Conservation (phyloP, 2,888 invertebrate species). For the Stenodema calcarata region DNA sequence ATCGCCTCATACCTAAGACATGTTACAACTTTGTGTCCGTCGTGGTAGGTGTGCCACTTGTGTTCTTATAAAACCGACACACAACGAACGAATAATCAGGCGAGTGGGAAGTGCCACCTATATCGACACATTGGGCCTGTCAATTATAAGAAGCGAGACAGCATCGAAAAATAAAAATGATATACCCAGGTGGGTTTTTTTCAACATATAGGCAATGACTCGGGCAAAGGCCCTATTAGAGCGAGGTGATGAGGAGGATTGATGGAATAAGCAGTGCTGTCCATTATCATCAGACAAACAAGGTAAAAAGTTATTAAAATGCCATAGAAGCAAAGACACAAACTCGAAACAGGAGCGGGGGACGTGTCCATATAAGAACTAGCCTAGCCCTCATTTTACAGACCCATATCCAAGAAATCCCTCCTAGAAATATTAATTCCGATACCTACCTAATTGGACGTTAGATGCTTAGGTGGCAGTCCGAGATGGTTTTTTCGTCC, state of each 20-base stretch:
- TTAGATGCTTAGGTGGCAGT: neutral
- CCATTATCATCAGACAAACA: neutral
- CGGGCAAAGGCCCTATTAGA: neutral
- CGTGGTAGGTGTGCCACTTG: no score
- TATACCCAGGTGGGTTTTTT: neutral
- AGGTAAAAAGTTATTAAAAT: constrained; percentile 31
- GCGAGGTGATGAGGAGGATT: neutral
- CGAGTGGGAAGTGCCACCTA: neutral
- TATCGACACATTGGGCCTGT: neutral
- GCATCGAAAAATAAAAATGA: neutral
- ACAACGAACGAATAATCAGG: neutral
- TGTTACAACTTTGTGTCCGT: no score
- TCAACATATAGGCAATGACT: neutral
- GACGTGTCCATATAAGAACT: neutral
- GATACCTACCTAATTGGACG: constrained; percentile 6
- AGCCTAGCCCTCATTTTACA: neutral
- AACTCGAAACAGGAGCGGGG: neutral
- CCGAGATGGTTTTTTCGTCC: neutral
- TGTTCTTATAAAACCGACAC: no score
- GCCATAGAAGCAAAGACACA: neutral
- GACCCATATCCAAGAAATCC: constrained; percentile 13
- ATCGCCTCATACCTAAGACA: no score
- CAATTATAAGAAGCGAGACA: neutral
- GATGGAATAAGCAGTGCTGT: neutral
- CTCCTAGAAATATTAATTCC: constrained; percentile 7